A percentile compares a stretch with the other conserved stretches of the same genome.
phyloP scores from a whole-genome alignment of 2,888 invertebrate species.

The Elysia crispata region DNA sequence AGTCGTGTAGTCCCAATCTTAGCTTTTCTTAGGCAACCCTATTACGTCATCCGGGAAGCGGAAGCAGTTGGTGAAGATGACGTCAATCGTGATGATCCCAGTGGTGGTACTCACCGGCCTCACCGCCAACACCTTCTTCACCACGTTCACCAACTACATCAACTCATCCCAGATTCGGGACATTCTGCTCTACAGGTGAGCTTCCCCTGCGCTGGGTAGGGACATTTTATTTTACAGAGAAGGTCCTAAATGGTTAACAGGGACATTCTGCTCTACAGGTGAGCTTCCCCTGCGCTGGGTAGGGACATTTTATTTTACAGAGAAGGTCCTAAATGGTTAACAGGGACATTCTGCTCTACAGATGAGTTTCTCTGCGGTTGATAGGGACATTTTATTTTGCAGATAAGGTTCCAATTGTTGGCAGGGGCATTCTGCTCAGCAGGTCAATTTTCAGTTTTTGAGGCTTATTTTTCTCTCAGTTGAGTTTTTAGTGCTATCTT shows the following conservation, averaged over 20 bases:
- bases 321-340: too few relatives aligned
- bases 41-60: conserved; percentile 66
- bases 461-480: too few relatives aligned
- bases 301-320: background rate
- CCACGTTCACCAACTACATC: conserved; percentile 58
- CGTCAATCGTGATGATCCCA: conserved; percentile 65
- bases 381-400: background rate
- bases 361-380: background rate
- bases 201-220: background rate
- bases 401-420: too few relatives aligned
- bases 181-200: conserved; percentile 54
- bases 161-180: conserved; percentile 56
- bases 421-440: conserved; percentile 56
- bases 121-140: conserved; percentile 64
- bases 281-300: background rate
- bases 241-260: too few relatives aligned
- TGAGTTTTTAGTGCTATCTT: too few relatives aligned
- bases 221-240: background rate
- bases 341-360: conserved; percentile 57
- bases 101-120: conserved; percentile 64
- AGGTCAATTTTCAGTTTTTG: too few relatives aligned
- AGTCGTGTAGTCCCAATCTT: background rate
- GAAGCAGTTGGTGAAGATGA: conserved; percentile 67
- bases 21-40: conserved; percentile 60
- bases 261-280: conserved; percentile 55